Conservation (phyloP, 2,113 vertebrate species). For the Catagonus wagneri region DNA sequence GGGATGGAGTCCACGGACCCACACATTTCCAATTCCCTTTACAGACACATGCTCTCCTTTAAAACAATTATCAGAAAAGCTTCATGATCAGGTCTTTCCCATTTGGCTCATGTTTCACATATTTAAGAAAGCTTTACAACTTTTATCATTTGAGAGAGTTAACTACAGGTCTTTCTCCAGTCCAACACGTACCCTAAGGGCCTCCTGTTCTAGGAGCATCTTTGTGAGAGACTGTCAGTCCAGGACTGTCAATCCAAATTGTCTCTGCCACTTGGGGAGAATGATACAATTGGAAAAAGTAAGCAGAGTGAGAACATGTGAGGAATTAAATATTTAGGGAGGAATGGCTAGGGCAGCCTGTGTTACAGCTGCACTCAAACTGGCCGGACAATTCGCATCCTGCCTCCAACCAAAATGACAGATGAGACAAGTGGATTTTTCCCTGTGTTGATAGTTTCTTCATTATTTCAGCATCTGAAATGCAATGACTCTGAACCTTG, state of each 20-base stretch:
- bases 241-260: not conserved
- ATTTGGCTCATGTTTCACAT: not conserved
- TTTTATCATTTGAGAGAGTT: constrained; percentile 4
- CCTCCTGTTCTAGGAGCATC: not conserved
- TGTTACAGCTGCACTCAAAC: not conserved
- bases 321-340: not conserved
- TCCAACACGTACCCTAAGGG: not conserved
- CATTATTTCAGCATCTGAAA: not conserved
- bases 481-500: not conserved
- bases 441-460: not conserved
- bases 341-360: rapidly evolving
- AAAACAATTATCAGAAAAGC: not conserved
- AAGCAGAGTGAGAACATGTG: not conserved
- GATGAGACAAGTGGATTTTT: not conserved
- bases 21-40: not conserved
- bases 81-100: not conserved
- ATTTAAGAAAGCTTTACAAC: constrained; percentile 1
- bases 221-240: not conserved
- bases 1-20: not conserved
- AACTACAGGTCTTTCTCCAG: not conserved
- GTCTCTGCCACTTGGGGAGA: not conserved
- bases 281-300: not conserved
- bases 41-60: not conserved
- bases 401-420: not conserved
- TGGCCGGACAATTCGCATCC: not conserved